Evolutionary conservation across 1,140 invertebrate species (phyloP).

Genomic region (Gonatopus flavifemur): DNA sequence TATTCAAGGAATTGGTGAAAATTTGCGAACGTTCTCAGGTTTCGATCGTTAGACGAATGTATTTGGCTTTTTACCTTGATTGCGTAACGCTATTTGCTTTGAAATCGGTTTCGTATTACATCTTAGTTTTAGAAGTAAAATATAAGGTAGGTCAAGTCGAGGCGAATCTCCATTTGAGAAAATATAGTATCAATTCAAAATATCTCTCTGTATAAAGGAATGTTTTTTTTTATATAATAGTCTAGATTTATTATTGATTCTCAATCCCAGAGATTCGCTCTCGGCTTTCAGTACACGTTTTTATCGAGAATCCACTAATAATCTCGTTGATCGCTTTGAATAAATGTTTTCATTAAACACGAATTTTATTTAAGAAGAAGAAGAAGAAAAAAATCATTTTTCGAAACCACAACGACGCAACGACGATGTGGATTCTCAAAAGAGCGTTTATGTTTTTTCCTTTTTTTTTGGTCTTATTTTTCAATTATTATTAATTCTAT

Average conservation of each 20-base stretch:
- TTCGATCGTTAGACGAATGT: slow-evolving; percentile 54
- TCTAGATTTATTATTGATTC: slow-evolving; percentile 8
- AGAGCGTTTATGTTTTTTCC: slow-evolving; percentile 35
- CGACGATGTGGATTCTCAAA: slow-evolving; percentile 22
- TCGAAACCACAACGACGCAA: neutral
- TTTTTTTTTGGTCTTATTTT: neutral
- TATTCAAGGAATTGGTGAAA: too few species aligned
- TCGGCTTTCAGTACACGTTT: slow-evolving; percentile 21
- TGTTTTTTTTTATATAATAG: neutral
- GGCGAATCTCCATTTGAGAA: slow-evolving; percentile 47
- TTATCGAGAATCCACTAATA: slow-evolving; percentile 23
- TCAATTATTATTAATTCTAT: slow-evolving; percentile 25
- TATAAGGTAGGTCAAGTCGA: slow-evolving; percentile 54
- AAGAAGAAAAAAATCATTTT: neutral
- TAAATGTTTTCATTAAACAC: neutral
- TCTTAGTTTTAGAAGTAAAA: slow-evolving; percentile 57
- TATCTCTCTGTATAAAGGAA: neutral
- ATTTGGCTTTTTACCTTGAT: slow-evolving; percentile 59
- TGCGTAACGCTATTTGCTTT: slow-evolving; percentile 60
- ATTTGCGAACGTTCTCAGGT: slow-evolving; percentile 40
- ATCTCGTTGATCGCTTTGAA: neutral
- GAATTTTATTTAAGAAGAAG: neutral
- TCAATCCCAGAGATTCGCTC: slow-evolving; percentile 33
- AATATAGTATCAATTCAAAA: slow-evolving; percentile 21
- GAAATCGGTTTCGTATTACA: slow-evolving; percentile 56